A percentile compares a stretch with the other conserved stretches of the same genome.
These are phyloP conservation scores for Boloria euphrosyne DNA, from an alignment of 2,888 invertebrate genomes.

Conservation along the genomic window DNA sequence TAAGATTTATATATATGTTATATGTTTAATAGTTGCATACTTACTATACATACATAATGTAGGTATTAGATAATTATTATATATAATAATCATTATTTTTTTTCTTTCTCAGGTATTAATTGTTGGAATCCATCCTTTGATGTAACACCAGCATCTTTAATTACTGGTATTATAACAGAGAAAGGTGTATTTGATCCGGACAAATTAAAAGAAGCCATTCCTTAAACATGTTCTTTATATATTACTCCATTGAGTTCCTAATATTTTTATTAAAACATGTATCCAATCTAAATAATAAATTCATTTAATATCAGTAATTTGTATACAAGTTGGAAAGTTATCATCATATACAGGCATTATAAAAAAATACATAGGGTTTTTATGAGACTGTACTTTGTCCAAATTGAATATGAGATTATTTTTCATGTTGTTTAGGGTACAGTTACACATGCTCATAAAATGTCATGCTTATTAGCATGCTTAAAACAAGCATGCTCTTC, in stretches of 20 bases:
- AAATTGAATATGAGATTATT: too few species aligned
- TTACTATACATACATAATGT: too few species aligned
- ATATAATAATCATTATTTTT: too few species aligned
- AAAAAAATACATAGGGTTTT: too few species aligned
- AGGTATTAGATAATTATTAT: too few species aligned
- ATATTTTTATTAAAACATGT: constrained; percentile 15
- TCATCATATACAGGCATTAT: background rate
- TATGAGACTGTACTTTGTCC: too few species aligned
- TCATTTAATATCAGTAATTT: constrained; percentile 18
- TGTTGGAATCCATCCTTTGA: constrained; percentile 99
- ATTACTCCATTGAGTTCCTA: constrained; percentile 29
- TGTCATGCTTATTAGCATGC: too few species aligned
- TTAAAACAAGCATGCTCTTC: too few species aligned
- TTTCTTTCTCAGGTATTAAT: constrained; percentile 85
- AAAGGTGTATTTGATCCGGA: constrained; percentile 90
- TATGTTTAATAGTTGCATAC: too few species aligned
- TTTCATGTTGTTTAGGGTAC: too few species aligned
- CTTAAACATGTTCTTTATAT: constrained; percentile 33
- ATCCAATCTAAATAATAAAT: background rate
- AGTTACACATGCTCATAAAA: too few species aligned
- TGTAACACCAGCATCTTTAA: constrained; percentile 95
- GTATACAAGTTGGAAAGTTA: background rate
- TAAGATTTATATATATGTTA: too few species aligned
- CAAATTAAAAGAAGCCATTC: constrained; percentile 58
- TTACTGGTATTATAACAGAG: constrained; percentile 97